These are phyloP conservation scores for Drosophila ercepeae DNA, from an alignment of 1,140 invertebrate species.

Conservation along the genomic window DNA sequence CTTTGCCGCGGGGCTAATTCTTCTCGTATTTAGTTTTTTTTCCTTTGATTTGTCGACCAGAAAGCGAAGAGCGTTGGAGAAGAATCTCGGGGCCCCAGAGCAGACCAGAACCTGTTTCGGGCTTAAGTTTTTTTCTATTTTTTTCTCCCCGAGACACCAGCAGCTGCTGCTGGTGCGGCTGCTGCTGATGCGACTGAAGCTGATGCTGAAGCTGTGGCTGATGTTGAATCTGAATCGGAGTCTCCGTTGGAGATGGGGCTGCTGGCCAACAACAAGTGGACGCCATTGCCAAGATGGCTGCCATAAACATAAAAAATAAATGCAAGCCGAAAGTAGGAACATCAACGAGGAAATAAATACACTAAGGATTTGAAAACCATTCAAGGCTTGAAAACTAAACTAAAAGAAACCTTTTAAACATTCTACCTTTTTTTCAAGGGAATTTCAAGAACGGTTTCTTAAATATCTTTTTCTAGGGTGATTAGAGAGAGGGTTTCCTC, in stretches of 20 bases:
- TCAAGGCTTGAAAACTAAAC: too few relatives aligned
- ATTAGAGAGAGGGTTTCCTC: background rate
- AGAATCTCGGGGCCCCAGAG: slow-evolving; percentile 43
- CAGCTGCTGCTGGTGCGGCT: slow-evolving; percentile 37
- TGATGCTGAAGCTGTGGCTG: slow-evolving; percentile 31
- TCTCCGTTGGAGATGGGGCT: slow-evolving; percentile 16
- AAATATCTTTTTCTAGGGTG: too few relatives aligned
- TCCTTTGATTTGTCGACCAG: slow-evolving; percentile 1
- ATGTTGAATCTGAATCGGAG: slow-evolving; percentile 22
- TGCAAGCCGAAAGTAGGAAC: slow-evolving; percentile 1
- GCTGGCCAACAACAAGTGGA: slow-evolving; percentile 68
- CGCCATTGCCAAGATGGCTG: slow-evolving; percentile 80
- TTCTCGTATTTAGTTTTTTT: slow-evolving; percentile 21
- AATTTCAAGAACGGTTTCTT: too few relatives aligned
- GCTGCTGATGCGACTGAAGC: slow-evolving; percentile 36
- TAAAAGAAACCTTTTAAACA: too few relatives aligned
- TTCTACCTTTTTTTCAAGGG: too few relatives aligned
- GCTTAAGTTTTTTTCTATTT: slow-evolving; percentile 10
- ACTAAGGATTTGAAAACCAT: background rate
- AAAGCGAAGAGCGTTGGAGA: slow-evolving; percentile 36
- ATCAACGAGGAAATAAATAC: slow-evolving; percentile 5
- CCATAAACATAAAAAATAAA: slow-evolving; percentile 76
- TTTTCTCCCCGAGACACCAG: slow-evolving; percentile 30
- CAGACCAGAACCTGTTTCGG: slow-evolving; percentile 46
- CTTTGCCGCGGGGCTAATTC: slow-evolving; percentile 79